Base-by-base conservation (phyloP, 64 coral and sea anemone genomes). In the Acropora yongei region DNA sequence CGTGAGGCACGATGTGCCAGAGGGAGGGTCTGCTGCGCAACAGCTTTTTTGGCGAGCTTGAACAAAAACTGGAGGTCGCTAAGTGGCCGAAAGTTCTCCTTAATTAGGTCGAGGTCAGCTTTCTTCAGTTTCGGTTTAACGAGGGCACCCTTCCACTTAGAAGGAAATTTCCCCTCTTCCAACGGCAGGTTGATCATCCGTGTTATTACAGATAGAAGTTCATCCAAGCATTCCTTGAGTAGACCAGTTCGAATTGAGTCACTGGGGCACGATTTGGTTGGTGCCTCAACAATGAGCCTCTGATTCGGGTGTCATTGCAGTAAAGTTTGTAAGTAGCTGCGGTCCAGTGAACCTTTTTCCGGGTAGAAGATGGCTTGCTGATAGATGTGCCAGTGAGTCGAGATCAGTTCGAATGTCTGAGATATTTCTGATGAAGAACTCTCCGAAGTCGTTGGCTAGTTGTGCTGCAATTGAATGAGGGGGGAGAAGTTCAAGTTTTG, bases 41-140 rank as follows among this genome's bases (percentile, higher is more conserved):
- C 50, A 53, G 50, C 50, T 53, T 53, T 53, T 53, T 53, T 1
- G 50, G 50, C 1, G 50, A 53, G 0, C 50, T 53, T 53, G 50
- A 9, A 53, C 0, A 53, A 53, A 9, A 53, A 53, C 50, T 53
- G 50, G 50, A 1, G 50, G 50, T 53, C 1, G 50, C 50, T 19
- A 19, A 30, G n/a, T 19, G 72, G 72, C n/a, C 72, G 72, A 74
- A 74, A 74, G 72, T 74, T 74, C 72, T 74, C 72, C 72, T 74
- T 74, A 0, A 30, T 1, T 43, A 74, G 72, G 18, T 74, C 72
- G 18, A 74, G 72, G 41, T 1, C 41, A 5, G 72, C 41, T 74
- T 74, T 43, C 18, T 43, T 19, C 18, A 43, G 50, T 53, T 53
- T 53, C 50, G 50, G 50, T 53, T 53, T 53, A 53, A 53, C 50